phyloP scores from a whole-genome alignment of 1,140 invertebrate species.

The Chrysopa pallens region DNA sequence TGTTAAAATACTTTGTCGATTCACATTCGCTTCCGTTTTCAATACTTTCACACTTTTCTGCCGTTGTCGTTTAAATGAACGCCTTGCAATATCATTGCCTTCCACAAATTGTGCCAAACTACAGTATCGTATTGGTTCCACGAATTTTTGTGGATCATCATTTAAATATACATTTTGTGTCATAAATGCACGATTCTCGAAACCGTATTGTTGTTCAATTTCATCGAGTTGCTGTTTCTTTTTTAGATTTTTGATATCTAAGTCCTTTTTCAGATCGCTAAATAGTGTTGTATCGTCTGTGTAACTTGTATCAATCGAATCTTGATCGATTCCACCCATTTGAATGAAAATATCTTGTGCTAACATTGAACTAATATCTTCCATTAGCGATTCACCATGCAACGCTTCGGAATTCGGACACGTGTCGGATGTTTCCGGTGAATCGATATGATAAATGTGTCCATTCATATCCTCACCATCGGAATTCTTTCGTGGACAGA shows the following conservation, averaged over 20 bases:
- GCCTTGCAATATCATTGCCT: constrained; percentile 58
- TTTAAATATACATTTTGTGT: neutral
- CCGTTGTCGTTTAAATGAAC: constrained; percentile 38
- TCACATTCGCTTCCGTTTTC: constrained; percentile 19
- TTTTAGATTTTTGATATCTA: constrained; percentile 23
- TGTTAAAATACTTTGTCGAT: constrained; percentile 13
- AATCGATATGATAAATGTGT: constrained; percentile 58
- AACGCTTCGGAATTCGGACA: constrained; percentile 43
- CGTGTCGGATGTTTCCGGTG: constrained; percentile 57
- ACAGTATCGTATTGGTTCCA: constrained; percentile 40
- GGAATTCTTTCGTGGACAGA: constrained; percentile 19
- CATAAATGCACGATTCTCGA: constrained; percentile 43
- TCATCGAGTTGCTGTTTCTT: constrained; percentile 23
- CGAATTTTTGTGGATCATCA: constrained; percentile 25
- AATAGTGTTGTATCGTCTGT: constrained; percentile 45
- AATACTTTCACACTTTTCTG: constrained; percentile 7
- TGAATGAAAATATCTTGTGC: constrained; percentile 42
- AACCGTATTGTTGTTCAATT: constrained; percentile 36
- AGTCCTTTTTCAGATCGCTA: constrained; percentile 26
- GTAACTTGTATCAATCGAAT: constrained; percentile 35
- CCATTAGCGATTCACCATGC: constrained; percentile 54
- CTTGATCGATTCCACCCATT: constrained; percentile 40
- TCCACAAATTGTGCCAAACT: constrained; percentile 60
- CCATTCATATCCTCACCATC: constrained; percentile 30
- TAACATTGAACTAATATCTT: constrained; percentile 55